These are phyloP conservation scores for Ectemnius cavifrons DNA, from an alignment of 2,888 invertebrate species.

Conservation along the genomic window DNA sequence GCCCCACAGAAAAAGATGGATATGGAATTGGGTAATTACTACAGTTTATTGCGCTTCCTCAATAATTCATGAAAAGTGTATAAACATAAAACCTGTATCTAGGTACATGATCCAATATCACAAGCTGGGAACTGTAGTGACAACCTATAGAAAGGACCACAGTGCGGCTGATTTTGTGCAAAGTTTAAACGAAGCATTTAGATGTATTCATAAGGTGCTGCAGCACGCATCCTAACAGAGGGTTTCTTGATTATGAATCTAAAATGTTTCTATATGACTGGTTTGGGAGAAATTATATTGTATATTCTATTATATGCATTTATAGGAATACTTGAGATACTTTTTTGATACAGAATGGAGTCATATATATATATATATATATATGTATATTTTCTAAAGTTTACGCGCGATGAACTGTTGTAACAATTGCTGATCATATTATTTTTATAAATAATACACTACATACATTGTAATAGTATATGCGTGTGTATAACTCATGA, in stretches of 20 bases:
- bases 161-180: conserved; percentile 86
- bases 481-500: not conserved
- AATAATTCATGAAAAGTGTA: not conserved
- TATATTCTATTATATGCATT: conserved; percentile 2
- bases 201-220: conserved; percentile 82
- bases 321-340: conserved; percentile 31
- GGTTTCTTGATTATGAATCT: conserved; percentile 25
- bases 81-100: conserved; percentile 34
- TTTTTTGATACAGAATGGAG: conserved; percentile 19
- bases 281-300: not conserved
- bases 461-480: conserved; percentile 21
- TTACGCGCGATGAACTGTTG: conserved; percentile 38
- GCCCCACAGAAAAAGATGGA: conserved; percentile 94
- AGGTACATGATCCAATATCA: conserved; percentile 94
- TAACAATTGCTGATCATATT: conserved; percentile 10
- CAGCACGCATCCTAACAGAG: too few relatives aligned
- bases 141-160: conserved; percentile 86
- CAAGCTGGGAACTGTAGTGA: conserved; percentile 89
- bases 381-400: conserved; percentile 29
- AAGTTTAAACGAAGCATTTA: conserved; percentile 85
- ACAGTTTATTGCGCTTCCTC: conserved; percentile 12
- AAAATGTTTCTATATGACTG: conserved; percentile 22
- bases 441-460: conserved; percentile 22
- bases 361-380: conserved; percentile 9
- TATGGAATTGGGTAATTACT: conserved; percentile 91